Evolutionary conservation across 2,888 invertebrate species (phyloP), one percentile per base, ranked within the genome.

Genomic region (Podotricha telesiphe): DNA sequence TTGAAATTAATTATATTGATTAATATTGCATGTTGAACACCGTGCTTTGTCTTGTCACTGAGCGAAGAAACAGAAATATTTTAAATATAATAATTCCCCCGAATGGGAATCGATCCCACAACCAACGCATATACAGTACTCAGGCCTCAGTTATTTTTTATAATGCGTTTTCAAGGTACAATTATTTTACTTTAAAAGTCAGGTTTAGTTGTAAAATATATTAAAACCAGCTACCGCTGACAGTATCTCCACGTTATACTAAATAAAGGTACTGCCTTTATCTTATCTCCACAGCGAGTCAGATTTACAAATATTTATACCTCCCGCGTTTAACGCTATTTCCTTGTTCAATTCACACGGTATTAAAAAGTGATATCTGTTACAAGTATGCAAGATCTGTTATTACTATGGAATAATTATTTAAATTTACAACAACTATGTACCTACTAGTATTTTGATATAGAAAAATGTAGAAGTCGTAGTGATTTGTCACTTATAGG

Each of bases 261-360:
- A 65, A 67, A 72, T 64, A 64, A 70, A 67, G 56, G 53, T 67
- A 47, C 28, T 28, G 28, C 56, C 61, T 71, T 75, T 74, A 75
- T 75, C 75, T 70, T 68, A 64, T 61, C 67, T 68, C 28, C 6
- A 67, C 56, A 34, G 67, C 70, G 61, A 74, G 70, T 74, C 71
- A 71, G 73, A 72, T 73, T 72, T 72, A 72, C 75, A 73, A 74
- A 75, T 73, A 74, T 74, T 74, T 73, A 71, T 64, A 64, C 62
- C 67, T 53, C 59, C 73, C 61, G 59, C 55, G 47, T 66, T 62
- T 56, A 66, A 40, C 62, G 66, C 67, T 15, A 67, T 63, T 70
- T 70, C 67, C 67, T 67, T 53, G 22, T 67, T 51, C 34, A 45
- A 51, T 45, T 61, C 53, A 67, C 50, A 66, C 59, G 50, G 17